phyloP scores from a whole-genome alignment of 2,888 invertebrate genomes.

The Cylloceria caligata region DNA sequence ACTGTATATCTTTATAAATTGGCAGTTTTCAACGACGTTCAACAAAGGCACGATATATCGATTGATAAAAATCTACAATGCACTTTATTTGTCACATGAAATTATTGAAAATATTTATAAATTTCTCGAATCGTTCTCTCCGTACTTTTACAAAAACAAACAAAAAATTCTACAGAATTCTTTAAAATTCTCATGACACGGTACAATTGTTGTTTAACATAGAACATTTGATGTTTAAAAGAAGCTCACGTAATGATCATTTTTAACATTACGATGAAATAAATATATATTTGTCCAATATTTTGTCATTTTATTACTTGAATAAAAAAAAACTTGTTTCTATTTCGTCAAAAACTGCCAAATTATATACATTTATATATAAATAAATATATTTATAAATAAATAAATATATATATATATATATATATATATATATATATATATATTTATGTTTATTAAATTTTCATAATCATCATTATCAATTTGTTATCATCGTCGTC shows the following conservation, averaged over 20 bases:
- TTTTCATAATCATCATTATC: constrained; percentile 48
- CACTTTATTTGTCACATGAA: not conserved
- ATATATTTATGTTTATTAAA: constrained; percentile 31
- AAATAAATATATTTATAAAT: not conserved
- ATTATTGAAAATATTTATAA: no score
- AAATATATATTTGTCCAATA: no score
- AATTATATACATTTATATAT: not conserved
- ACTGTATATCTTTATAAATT: not conserved
- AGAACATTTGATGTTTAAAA: no score
- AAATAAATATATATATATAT: constrained; percentile 21
- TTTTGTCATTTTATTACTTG: not conserved
- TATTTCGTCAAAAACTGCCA: constrained; percentile 13
- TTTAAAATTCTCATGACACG: no score
- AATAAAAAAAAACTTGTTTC: not conserved
- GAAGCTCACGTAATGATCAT: no score
- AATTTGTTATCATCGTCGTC: constrained; percentile 57
- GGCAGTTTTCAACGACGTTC: constrained; percentile 22
- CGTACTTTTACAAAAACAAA: no score
- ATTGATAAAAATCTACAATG: not conserved
- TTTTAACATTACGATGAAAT: no score
- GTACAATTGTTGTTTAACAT: no score
- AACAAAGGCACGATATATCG: not conserved
- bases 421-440: not conserved
- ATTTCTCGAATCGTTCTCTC: no score
- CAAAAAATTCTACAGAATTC: no score